Evolutionary conservation across 1,140 invertebrate species (phyloP), one percentile per base, ranked within the genome.

Genomic region (Ephestia elutella): DNA sequence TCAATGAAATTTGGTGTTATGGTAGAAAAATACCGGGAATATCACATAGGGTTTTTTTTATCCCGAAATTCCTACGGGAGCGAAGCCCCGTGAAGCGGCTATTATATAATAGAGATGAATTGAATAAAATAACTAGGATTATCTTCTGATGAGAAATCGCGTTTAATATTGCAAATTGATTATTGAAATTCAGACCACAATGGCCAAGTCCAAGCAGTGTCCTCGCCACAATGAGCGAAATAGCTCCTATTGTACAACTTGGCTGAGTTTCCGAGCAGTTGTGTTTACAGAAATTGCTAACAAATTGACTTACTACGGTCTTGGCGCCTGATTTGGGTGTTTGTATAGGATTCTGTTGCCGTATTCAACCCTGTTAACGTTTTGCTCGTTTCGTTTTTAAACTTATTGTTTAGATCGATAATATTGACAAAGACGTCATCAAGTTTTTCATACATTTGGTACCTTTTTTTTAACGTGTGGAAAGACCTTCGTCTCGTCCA

Each of bases 271-370:
- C 13, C n/a, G 50, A n/a, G n/a, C n/a, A 54, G 25, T 54, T 17
- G 51, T 54, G 51, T 54, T 54, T 54, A 54, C 51, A 30, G 15
- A 54, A 54, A 54, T 54, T 54, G 51, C 51, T 17, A 17, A 28
- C 51, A 54, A 54, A 54, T 54, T 54, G 51, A 54, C 51, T 54
- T 54, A 54, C 51, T 54, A n/a, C 20, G 51, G 11, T 2, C 15
- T 54, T 20, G 32, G 3, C 13, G 18, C 19, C 25, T 54, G 51
- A 54, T 54, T 54, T 54, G 10, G 19, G 5, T 54, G 51, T 54
- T 28, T 54, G 15, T 54, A 30, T 54, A 44, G 38, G 38, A 44
- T 15, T 44, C 38, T 5, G 0, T 44, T 5, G 32, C 32, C 10
- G 38, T 38, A 13, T 44, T 44, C 38, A 3, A 44, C 38, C 1